Conservation (phyloP, 2,113 vertebrate genomes). For the Erinaceus europaeus region DNA sequence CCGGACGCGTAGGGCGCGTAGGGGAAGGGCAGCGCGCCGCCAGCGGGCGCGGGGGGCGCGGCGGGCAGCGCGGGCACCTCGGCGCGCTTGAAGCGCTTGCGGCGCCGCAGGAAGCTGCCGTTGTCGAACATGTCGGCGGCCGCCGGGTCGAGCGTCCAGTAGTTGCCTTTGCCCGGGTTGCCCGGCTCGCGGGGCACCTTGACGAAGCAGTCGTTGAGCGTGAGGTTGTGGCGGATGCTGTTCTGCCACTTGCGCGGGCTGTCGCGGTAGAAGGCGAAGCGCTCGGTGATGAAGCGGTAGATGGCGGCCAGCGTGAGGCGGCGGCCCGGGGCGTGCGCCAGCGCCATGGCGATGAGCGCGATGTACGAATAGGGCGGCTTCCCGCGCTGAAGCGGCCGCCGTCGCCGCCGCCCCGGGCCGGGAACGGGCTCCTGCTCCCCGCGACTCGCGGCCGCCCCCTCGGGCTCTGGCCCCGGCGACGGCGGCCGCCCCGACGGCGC, state of each 20-base stretch:
- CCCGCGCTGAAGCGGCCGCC: constrained; percentile 93
- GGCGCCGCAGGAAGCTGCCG: constrained; percentile 93
- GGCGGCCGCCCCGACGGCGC: constrained; percentile 66
- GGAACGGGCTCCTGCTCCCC: constrained; percentile 75
- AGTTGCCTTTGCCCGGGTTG: constrained; percentile 94
- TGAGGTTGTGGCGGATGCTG: constrained; percentile 94
- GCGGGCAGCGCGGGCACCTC: constrained; percentile 78
- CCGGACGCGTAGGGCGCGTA: constrained; percentile 4
- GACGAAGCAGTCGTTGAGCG: constrained; percentile 94
- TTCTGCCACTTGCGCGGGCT: constrained; percentile 98
- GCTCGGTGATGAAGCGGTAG: constrained; percentile 97
- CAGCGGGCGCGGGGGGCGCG: background rate
- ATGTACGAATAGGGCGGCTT: constrained; percentile 98
- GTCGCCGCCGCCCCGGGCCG: constrained; percentile 88
- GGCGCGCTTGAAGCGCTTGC: constrained; percentile 95
- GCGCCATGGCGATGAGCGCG: constrained; percentile 97
- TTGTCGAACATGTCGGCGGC: constrained; percentile 98
- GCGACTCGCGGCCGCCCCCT: constrained; percentile 68
- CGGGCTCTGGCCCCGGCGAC: constrained; percentile 77
- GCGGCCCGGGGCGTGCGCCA: constrained; percentile 95
- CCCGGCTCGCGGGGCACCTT: constrained; percentile 92
- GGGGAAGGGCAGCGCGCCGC: constrained; percentile 58
- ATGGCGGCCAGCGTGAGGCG: constrained; percentile 96
- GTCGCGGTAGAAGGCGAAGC: constrained; percentile 97
- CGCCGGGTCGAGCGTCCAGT: constrained; percentile 97